Evolutionary conservation across 2,113 vertebrate genomes (phyloP), one percentile per base, ranked within the genome.

Genomic region (Spea bombifrons): DNA sequence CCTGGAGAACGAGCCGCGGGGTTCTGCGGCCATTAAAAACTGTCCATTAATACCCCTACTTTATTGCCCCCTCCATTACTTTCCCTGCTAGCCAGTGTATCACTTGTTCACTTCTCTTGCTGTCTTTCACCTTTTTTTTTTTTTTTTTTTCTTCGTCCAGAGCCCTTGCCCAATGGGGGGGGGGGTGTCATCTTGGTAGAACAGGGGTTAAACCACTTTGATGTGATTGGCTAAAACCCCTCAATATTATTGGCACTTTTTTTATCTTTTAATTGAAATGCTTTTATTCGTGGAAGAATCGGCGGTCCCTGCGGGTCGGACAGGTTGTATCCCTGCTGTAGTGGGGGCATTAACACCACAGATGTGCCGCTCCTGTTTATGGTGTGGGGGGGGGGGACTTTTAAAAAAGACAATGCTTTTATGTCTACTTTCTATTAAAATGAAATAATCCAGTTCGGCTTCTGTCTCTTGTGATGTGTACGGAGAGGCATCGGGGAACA

Each of bases 341-440:
- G 2, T 3, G 8, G 1, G 45, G 66, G 30, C 30, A 30, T 30
- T 30, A 30, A 30, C 30, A 30, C 30, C 30, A 30, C 30, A 30
- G 30, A n/a, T 8, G 7, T 13, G 5, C 2, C 7, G 64, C 16
- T 45, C 5, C 15, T 17, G 15, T 30, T 46, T 67, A 69, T 76
- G 47, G 59, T 7, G 75, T 66, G 49, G 73, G 74, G 75, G 75
- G 75, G 49, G 73, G 74, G 75, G 44, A 16, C 75, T 77, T 77
- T 77, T 70, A 70, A 77, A 55, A n/a, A 49, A 76, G 53, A 50
- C 50, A 4, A 75, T 16, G 53, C 66, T 77, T 76, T 77, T 13
- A 70, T 70, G 75, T 69, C 47, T 77, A 69, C 66, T 77, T 77
- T 77, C 52, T 77, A 77, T 77, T 77, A 77, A 77, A 77, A 70